Evolutionary conservation across 2,888 invertebrate species (phyloP), one percentile per base, ranked within the genome.

Genomic region (Conops quadrifasciatus): DNA sequence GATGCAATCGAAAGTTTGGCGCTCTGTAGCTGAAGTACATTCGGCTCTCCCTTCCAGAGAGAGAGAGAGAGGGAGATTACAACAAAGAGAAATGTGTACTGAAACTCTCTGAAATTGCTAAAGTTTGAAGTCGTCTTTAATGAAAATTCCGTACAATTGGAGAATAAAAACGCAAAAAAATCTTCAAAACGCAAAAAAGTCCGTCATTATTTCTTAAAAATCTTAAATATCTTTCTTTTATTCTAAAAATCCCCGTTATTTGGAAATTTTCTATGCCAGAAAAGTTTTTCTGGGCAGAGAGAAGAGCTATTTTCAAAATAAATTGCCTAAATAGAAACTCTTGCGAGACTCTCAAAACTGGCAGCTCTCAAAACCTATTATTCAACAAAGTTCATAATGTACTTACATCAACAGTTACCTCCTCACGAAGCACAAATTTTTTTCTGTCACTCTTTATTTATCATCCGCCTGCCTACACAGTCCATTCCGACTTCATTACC

Each of bases 1-100:
- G 68, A 68, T 68, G 30, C 26, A 21, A 49, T 60, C 24, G 45
- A 59, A 51, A 68, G 43, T 68, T 68, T 51, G 1, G 3, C 21
- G 51, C 49, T 67, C 45, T 26, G 24, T 26, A 51, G n/a, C 19
- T 30, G 51, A 26, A 53, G n/a, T n/a, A 19, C 36, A 63, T 24
- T 47, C 47, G 5, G 45, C 49, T 36, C 9, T 4, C 4, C 4
- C 36, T 36, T 36, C 5, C 4, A 9, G 36, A 9, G 36, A 9
- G 24, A 58, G 26, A 58, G 58, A 9, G 5, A 58, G 26, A 58
- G 28, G 21, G 58, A 21, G 4, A 53, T n/a, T 15, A 43, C 13
- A 13, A 43, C 5, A 43, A 11, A 11, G 13, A 43, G 13, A 4
- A 21, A 11, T 21, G 3, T 53, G 4, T 21, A 53, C 21, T 53